Percentiles rank a stretch among this genome's conserved stretches.
These are phyloP conservation scores for Aix galericulata DNA, from an alignment of 2,113 vertebrate genomes.

Conservation along the genomic window DNA sequence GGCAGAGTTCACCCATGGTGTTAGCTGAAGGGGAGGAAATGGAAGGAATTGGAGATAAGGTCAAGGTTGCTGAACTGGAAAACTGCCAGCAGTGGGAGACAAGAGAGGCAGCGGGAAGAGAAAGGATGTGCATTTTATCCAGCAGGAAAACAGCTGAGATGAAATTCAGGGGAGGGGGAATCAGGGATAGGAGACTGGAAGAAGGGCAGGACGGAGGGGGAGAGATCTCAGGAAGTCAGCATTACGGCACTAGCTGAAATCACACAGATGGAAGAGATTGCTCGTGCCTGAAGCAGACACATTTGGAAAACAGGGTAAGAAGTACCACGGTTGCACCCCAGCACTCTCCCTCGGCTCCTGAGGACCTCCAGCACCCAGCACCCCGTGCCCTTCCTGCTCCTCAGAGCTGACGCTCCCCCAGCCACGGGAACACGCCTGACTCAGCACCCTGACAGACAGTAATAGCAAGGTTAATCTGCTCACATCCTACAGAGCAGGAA, in stretches of 20 bases:
- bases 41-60: conserved; percentile 39
- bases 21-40: conserved; percentile 41
- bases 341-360: background rate
- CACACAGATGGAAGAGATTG: background rate
- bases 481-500: background rate
- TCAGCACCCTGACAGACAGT: background rate
- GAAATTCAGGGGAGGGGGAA: background rate
- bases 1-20: background rate
- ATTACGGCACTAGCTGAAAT: background rate
- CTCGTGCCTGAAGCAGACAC: background rate
- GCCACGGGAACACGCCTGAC: background rate
- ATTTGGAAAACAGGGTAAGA: background rate
- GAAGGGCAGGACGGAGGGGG: background rate
- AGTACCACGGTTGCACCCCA: background rate
- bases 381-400: background rate
- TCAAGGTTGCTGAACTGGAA: conserved; percentile 39
- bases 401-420: background rate
- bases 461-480: conserved; percentile 39
- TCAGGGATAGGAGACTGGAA: background rate
- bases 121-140: conserved; percentile 11
- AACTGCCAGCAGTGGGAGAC: conserved; percentile 14
- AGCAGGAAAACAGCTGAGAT: conserved; percentile 18
- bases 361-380: background rate
- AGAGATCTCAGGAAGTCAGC: background rate
- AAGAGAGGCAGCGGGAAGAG: conserved; percentile 37